Conservation (phyloP, 2,888 invertebrate genomes). For the Clostera curtula region DNA sequence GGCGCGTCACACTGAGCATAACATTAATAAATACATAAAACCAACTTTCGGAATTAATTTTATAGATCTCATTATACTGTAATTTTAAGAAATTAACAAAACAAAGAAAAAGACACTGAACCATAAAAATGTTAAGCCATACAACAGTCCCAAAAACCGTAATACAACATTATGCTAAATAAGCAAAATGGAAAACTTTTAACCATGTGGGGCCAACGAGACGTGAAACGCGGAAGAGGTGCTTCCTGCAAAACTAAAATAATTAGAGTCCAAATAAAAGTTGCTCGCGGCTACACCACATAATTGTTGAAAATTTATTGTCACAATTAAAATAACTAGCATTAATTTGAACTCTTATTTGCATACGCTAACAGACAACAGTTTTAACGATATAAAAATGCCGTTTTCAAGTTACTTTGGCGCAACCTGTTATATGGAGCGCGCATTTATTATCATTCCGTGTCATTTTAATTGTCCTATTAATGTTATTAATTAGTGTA, state of each 20-base stretch:
- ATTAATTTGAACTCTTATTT: conserved; percentile 18
- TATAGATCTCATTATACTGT: background rate
- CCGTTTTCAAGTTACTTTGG: background rate
- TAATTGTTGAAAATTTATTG: conserved; percentile 20
- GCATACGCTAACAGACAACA: conserved; percentile 6
- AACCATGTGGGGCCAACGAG: conserved; percentile 23
- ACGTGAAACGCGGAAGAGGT: conserved; percentile 17
- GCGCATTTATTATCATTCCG: no score
- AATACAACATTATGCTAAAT: conserved; percentile 7
- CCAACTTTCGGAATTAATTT: background rate
- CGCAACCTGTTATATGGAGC: background rate
- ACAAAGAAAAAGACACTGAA: background rate
- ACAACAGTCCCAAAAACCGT: conserved; percentile 4
- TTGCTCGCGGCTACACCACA: conserved; percentile 12
- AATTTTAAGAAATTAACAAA: background rate
- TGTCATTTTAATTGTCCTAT: no score
- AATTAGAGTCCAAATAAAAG: conserved; percentile 19
- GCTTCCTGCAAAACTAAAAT: conserved; percentile 20
- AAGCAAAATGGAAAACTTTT: conserved; percentile 11
- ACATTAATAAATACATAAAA: background rate
- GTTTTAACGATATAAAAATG: conserved; percentile 7
- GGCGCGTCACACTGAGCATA: conserved; percentile 8
- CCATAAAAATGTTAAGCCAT: background rate
- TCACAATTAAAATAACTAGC: conserved; percentile 22
- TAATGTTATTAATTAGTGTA: no score